Base-by-base conservation (phyloP, 2,113 vertebrate species). In the human region DNA sequence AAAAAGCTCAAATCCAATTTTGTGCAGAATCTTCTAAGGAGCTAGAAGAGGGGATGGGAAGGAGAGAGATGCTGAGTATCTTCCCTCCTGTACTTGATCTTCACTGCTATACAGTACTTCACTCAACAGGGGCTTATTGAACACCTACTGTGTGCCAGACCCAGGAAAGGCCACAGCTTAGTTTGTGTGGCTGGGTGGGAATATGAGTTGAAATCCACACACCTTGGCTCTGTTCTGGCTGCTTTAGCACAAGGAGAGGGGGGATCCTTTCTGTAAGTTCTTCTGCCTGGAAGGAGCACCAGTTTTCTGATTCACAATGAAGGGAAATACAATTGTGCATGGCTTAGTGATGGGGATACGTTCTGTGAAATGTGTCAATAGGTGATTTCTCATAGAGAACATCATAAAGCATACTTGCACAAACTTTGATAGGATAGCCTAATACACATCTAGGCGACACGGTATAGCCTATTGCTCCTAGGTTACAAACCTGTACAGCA, bases 1-100 rank as follows among this genome's bases (percentile, higher is more conserved):
- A 83, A 89, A 95, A 92, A 88, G 50, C 88, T 95, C 91, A 96
- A 94, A 90, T 94, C 50, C 64, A 95, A 91, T 91, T 97, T 92
- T 45, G 25, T 57, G 20, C 85, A 81, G 93, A 93, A 88, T 93
- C 81, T 72, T 96, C 78, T 83, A 64, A 50, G 72, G 93, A 97
- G 84, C 94, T 95, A n/a, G 38, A 87, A 80, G 80, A 23, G 17
- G 57, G 32, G 22, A 13, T 32, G n/a, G 38, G 40, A 70, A 93
- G 43, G 57, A 80, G 22, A 80, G 23, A 93, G n/a, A 90, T 22
- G 17, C 8, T 1, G 78, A 89, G 23, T 87, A 40, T 72, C 68
- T 93, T 64, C 55, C n/a, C 25, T 57, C 80, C 45, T 6, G 6
- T 59, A 27, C 6, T 27, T 72, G 40, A 88, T 66, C 86, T 93